A percentile compares a stretch with the other conserved stretches of the same genome.
Evolutionary conservation across 1,140 invertebrate species (phyloP).

Genomic region (Brachionus plicatilis): DNA sequence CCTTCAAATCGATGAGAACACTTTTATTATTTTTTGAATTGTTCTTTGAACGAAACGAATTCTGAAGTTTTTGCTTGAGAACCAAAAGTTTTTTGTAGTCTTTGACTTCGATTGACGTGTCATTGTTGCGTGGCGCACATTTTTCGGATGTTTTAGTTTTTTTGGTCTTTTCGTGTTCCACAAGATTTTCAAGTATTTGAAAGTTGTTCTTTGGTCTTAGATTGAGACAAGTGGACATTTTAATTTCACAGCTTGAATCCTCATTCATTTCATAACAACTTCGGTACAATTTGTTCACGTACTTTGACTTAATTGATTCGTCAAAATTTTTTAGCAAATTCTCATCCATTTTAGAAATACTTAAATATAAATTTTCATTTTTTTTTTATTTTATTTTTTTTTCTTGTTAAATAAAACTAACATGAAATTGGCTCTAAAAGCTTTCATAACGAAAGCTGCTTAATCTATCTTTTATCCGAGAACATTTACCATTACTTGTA

Average conservation of each 20-base stretch:
- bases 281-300: background rate
- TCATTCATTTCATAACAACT: background rate
- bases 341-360: background rate
- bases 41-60: constrained; percentile 19
- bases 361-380: background rate
- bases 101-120: background rate
- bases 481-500: background rate
- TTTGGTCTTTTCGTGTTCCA: background rate
- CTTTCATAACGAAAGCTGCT: background rate
- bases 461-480: constrained; percentile 15
- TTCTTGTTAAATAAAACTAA: background rate
- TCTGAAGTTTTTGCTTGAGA: constrained; percentile 2
- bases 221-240: background rate
- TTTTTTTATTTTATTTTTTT: background rate
- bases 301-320: background rate
- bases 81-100: constrained; percentile 9
- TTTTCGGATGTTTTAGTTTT: background rate
- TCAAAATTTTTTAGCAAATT: background rate
- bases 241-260: background rate
- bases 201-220: background rate
- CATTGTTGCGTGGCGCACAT: background rate
- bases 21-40: background rate
- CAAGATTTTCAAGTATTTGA: constrained; percentile 1
- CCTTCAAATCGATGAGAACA: background rate
- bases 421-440: background rate